These are phyloP conservation scores for Diabrotica undecimpunctata DNA, from an alignment of 1,140 invertebrate species.

Conservation along the genomic window DNA sequence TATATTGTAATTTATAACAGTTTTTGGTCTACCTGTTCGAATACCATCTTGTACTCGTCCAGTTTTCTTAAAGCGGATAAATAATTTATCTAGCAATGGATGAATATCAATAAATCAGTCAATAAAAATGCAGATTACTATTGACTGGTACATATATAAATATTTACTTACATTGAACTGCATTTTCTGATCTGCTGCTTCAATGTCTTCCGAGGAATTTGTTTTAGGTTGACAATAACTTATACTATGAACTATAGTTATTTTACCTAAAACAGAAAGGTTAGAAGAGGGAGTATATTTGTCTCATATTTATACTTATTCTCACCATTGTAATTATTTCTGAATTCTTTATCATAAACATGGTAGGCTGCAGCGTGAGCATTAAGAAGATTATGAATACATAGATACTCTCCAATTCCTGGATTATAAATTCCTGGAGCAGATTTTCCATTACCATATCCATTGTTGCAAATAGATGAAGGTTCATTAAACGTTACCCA, in stretches of 20 bases:
- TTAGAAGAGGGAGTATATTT: no score
- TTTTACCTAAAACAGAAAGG: slow-evolving; percentile 26
- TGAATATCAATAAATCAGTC: no score
- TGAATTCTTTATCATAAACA: slow-evolving; percentile 41
- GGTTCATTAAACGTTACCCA: slow-evolving; percentile 47
- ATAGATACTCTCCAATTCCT: slow-evolving; percentile 47
- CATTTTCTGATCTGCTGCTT: slow-evolving; percentile 49
- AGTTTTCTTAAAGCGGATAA: no score
- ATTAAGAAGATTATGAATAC: slow-evolving; percentile 46
- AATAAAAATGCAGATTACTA: no score
- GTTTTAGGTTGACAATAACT: slow-evolving; percentile 49
- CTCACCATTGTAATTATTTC: slow-evolving; percentile 21
- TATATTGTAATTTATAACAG: no score
- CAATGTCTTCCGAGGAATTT: slow-evolving; percentile 44
- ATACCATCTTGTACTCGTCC: no score
- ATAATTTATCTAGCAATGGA: no score
- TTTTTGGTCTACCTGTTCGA: no score
- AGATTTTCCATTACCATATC: slow-evolving; percentile 19
- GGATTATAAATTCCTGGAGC: slow-evolving; percentile 19
- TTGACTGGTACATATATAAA: no score
- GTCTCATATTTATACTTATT: no score
- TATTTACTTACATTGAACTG: slow-evolving; percentile 41
- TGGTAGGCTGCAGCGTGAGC: slow-evolving; percentile 49
- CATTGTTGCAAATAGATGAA: slow-evolving; percentile 18
- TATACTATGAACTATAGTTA: slow-evolving; percentile 52